phyloP scores from a whole-genome alignment of 1,140 invertebrate species.

The Tetraneura akinire region DNA sequence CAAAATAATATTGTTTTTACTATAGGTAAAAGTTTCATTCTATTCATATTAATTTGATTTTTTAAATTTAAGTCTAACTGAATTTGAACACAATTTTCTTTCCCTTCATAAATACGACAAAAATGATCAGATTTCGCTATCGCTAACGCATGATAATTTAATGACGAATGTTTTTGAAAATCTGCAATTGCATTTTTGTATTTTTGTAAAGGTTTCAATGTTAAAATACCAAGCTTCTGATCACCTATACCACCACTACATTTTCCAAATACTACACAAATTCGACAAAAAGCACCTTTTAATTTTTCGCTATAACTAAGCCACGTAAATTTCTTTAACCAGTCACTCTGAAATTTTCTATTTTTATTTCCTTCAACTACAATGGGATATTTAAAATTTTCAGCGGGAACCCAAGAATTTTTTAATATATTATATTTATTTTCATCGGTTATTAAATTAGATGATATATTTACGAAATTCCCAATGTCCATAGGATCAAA shows the following conservation, averaged over 20 bases:
- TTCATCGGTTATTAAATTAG: too few relatives aligned
- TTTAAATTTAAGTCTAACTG: too few relatives aligned
- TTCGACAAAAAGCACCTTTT: neutral
- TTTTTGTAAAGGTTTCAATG: neutral
- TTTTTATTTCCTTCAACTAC: neutral
- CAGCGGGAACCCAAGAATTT: neutral
- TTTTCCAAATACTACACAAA: neutral
- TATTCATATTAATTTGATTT: too few relatives aligned
- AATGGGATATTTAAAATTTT: neutral
- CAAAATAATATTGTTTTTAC: too few relatives aligned
- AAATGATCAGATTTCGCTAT: neutral
- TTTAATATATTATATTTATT: too few relatives aligned
- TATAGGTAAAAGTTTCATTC: too few relatives aligned
- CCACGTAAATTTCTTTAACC: neutral
- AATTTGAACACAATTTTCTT: too few relatives aligned
- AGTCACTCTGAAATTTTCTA: neutral
- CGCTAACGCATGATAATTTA: neutral
- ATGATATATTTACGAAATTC: too few relatives aligned
- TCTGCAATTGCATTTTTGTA: neutral
- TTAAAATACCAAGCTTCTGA: neutral
- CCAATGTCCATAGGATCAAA: too few relatives aligned
- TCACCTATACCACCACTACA: neutral
- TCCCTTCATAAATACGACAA: neutral
- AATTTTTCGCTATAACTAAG: neutral
- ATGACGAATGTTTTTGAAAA: neutral